Base-by-base conservation (phyloP, 2,797 vertebrate species). In the Sebastolobus altivelis region DNA sequence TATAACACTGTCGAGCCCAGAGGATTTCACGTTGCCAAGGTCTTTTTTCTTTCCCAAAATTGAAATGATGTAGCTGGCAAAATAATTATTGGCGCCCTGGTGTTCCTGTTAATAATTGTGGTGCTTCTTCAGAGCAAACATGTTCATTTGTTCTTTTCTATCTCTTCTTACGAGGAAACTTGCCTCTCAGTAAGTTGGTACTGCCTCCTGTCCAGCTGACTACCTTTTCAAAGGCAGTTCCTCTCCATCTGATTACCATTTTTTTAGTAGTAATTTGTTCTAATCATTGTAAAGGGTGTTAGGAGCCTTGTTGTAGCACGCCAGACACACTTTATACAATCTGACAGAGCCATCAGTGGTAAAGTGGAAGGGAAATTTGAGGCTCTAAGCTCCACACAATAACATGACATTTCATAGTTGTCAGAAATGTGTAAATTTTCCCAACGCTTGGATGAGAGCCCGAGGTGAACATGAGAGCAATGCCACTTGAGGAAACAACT, bases 341-440 rank as follows among this genome's bases (percentile, higher is more conserved):
- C 76, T 84, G 80, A 79, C 67, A 72, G 83, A 84, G 71, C 43
- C 72, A 16, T 89, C 75, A 75, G 11, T 79, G 75, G 79, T 38
- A 27, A 67, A 74, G 43, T 67, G 55, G 77, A 79, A 83, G 77
- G 72, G 68, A 83, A 83, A 84, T 87, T 66, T 84, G 83, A 80
- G 65, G 67, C 70, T 61, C 20, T 7, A 13, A 55, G 72, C 62
- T 16, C 40, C 33, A 18, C 63, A 61, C 65, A 74, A 73, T 73
- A 68, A 76, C 73, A 31, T 66, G 66, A 75, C 46, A 25, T 61
- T 74, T 87, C 77, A 38, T 40, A 40, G 70, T 63, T 72, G 80
- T 71, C 68, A 59, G 68, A 70, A 66, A 60, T 70, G 76, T 77
- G 69, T 67, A 61, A 63, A 68, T 74, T 75, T 56, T 5, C 33